Evolutionary conservation across 2,888 invertebrate species (phyloP).

Genomic region (Unio pictorum): DNA sequence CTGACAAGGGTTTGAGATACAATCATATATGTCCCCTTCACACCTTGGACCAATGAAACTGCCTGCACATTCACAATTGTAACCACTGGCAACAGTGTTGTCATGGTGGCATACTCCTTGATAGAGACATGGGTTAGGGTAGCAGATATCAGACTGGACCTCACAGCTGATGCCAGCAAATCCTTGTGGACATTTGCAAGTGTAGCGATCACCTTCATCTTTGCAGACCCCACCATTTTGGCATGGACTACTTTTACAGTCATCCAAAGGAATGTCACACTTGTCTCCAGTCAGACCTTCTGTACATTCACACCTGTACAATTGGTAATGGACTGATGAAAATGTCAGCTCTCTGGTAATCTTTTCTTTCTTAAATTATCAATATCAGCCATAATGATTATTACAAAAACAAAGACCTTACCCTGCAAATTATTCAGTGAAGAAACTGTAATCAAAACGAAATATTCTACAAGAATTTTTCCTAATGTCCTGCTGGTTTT

Average conservation of each 20-base stretch:
- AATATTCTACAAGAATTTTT: no score
- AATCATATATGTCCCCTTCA: conserved; percentile 41
- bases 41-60: conserved; percentile 61
- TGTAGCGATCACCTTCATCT: conserved; percentile 72
- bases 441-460: background rate
- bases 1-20: conserved; percentile 80
- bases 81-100: conserved; percentile 37
- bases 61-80: conserved; percentile 53
- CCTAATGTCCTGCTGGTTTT: no score
- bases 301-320: conserved; percentile 56
- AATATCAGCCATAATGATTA: no score
- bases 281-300: conserved; percentile 43
- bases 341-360: background rate
- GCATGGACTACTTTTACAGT: conserved; percentile 73
- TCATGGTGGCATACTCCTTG: conserved; percentile 56
- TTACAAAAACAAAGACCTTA: no score
- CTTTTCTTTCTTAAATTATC: background rate
- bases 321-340: background rate
- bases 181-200: conserved; percentile 82
- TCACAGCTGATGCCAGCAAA: conserved; percentile 87
- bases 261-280: conserved; percentile 52
- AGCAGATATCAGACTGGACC: conserved; percentile 77
- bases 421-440: background rate
- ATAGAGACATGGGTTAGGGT: conserved; percentile 60
- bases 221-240: conserved; percentile 79